Percentiles rank a stretch among this genome's conserved stretches.
Conservation (phyloP, 1,140 invertebrate genomes). For the Sitobion miscanthi region DNA sequence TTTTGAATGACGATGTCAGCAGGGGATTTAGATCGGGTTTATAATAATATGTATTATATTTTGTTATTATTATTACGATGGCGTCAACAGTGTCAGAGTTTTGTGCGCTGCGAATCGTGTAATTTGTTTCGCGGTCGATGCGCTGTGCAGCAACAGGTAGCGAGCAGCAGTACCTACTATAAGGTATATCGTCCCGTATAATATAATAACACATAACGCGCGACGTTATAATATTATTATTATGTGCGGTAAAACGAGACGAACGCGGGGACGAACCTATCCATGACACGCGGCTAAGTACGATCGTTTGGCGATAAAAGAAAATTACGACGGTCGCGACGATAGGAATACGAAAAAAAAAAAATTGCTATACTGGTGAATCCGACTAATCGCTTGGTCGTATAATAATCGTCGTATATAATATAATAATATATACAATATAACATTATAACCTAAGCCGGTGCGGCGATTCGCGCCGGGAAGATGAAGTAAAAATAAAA, state of each 20-base stretch:
- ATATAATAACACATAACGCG: background rate
- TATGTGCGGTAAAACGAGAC: background rate
- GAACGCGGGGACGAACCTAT: background rate
- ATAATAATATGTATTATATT: background rate
- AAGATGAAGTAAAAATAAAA: background rate
- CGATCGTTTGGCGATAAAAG: background rate
- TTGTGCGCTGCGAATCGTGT: background rate
- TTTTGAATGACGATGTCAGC: too few relatives aligned
- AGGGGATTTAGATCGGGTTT: too few relatives aligned
- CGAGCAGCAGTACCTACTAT: background rate
- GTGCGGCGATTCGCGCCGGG: slow-evolving; percentile 5
- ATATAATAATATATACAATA: background rate
- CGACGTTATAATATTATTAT: slow-evolving; percentile 1
- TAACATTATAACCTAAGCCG: background rate
- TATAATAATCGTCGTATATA: background rate
- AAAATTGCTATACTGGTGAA: background rate
- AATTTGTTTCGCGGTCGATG: background rate
- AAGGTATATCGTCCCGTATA: background rate
- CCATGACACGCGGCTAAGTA: background rate
- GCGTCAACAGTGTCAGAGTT: background rate
- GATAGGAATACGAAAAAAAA: background rate
- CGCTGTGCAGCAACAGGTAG: background rate
- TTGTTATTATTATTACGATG: background rate
- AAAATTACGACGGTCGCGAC: background rate
- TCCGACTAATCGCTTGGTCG: slow-evolving; percentile 4